phyloP scores from a whole-genome alignment of 2,888 invertebrate genomes.

The Brachypterus glaber region DNA sequence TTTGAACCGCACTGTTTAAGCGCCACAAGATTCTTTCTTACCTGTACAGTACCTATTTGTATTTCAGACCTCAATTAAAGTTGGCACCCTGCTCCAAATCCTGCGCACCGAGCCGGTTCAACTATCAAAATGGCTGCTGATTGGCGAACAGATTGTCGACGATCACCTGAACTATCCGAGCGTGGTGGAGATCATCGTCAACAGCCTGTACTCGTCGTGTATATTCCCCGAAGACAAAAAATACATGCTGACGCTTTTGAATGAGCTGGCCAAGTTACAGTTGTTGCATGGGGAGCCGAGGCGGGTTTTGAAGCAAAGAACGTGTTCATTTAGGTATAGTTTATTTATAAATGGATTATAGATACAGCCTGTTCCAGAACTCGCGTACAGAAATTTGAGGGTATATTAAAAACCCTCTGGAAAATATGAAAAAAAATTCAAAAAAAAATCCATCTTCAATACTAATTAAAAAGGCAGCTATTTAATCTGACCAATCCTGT shows the following conservation, averaged over 20 bases:
- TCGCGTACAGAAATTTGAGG: too few species aligned
- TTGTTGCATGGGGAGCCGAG: slow-evolving; percentile 60
- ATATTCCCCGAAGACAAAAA: slow-evolving; percentile 67
- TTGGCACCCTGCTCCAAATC: slow-evolving; percentile 59
- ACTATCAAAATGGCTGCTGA: slow-evolving; percentile 58
- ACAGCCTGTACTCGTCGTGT: slow-evolving; percentile 64
- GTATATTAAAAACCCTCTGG: too few species aligned
- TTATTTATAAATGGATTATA: too few species aligned
- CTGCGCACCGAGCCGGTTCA: slow-evolving; percentile 60
- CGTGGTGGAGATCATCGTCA: slow-evolving; percentile 49
- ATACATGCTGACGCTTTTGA: slow-evolving; percentile 52
- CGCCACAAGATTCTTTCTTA: too few species aligned
- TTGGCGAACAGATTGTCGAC: slow-evolving; percentile 51
- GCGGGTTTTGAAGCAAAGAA: slow-evolving; percentile 67
- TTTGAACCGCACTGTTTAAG: too few species aligned
- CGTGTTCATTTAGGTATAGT: slow-evolving; percentile 80
- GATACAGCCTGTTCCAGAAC: too few species aligned
- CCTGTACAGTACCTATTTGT: too few species aligned
- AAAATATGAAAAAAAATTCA: too few species aligned
- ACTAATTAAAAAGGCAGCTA: too few species aligned
- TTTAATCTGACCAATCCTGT: too few species aligned
- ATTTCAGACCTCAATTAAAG: slow-evolving; percentile 47
- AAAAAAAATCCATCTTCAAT: too few species aligned
- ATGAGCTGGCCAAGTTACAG: slow-evolving; percentile 63
- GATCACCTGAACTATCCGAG: slow-evolving; percentile 29